phyloP scores from a whole-genome alignment of 2,888 invertebrate genomes.

The Drosophila meridionalis region DNA sequence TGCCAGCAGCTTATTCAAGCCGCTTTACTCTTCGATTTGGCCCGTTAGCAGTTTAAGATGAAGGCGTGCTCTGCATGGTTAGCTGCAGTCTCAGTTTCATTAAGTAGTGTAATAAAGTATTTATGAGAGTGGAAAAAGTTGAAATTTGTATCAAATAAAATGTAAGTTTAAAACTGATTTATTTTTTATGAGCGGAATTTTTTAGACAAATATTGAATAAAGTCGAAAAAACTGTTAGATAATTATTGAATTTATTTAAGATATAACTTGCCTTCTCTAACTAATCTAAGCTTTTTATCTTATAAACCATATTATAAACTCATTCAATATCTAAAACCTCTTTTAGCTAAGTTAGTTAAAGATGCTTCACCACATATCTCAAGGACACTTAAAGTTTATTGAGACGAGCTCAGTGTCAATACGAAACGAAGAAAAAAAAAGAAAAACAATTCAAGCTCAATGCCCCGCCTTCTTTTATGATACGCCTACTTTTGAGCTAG shows the following conservation, averaged over 20 bases:
- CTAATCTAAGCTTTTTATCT: background rate
- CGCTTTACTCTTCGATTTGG: conserved; percentile 1
- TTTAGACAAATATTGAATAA: background rate
- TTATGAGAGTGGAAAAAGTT: background rate
- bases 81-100: background rate
- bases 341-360: background rate
- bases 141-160: background rate
- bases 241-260: background rate
- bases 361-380: background rate
- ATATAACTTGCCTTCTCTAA: background rate
- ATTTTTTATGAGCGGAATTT: background rate
- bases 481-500: conserved; percentile 28
- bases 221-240: background rate
- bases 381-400: conserved; percentile 30
- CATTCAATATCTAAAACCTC: background rate
- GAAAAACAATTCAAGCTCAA: conserved; percentile 8
- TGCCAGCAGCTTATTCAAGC: background rate
- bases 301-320: background rate
- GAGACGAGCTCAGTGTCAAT: conserved; percentile 42
- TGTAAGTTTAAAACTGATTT: background rate
- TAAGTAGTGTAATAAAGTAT: background rate
- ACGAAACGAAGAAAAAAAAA: background rate
- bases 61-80: background rate
- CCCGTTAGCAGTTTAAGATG: background rate
- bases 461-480: background rate